Evolutionary conservation across 2,888 invertebrate species (phyloP), one percentile per base, ranked within the genome.

Genomic region (Spisula solida): DNA sequence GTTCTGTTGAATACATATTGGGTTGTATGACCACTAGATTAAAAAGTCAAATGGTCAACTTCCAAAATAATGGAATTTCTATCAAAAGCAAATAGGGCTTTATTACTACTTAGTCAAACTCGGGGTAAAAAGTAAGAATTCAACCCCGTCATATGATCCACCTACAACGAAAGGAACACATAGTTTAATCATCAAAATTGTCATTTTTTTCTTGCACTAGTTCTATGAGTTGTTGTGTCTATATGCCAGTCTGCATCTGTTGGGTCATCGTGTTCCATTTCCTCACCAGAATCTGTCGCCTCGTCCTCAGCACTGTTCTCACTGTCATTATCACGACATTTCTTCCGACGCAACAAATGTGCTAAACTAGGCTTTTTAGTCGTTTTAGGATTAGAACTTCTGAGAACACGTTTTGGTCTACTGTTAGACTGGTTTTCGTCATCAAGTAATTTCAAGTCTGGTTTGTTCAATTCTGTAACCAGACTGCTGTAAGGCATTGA

Each of bases 241-340:
- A 75, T 34, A 25, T 34, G 16, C 75, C 75, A 75, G 20, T 75
- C 75, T 75, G 31, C 75, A 34, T 75, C 75, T 34, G 31, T 75
- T 16, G 75, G 75, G 14, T 75, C 75, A 34, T 75, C 75, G 31
- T 75, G 31, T 34, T 34, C 34, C 0, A 75, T 75, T 16, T 75
- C 14, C 4, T 75, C 75, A 75, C 16, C 29, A 75, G n/a, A 75
- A 14, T 34, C 16, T 75, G 14, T 18, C 29, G 18, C 75, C 5
- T 34, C 75, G 1, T 16, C 31, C 10, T 75, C 75, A 34, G 8
- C 75, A 31, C 31, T 16, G 1, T 75, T 34, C 20, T 75, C 34
- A 18, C 34, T 31, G 16, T 75, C 70, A n/a, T 8, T 70, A 70
- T 10, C 75, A 10, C 18, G 16, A 29, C 4, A 2, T 75, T 31